Base-by-base conservation (phyloP, 1,140 invertebrate genomes). In the Planococcus citri region DNA sequence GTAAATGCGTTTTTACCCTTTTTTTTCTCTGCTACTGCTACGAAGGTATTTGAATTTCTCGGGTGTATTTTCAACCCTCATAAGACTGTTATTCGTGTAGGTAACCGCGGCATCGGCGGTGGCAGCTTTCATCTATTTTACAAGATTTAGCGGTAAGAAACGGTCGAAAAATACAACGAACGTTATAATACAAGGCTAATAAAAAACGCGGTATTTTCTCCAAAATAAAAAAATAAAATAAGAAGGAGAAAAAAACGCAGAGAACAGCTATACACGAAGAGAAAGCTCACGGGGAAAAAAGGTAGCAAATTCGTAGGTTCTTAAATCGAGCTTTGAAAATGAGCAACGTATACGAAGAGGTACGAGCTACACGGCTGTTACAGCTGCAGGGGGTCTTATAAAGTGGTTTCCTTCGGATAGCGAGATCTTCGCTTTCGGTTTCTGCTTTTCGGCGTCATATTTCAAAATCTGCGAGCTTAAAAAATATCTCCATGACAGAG, bases 401-500 rank as follows among this genome's bases (percentile, higher is more conserved):
- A 64, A 64, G 60, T 64, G 60, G 60, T 64, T 64, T 64, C 60
- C 24, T 64, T 64, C 25, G 60, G 60, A 64, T 64, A 64, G 60
- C 60, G 25, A 64, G 60, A 64, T 64, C 60, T 64, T 64, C 60
- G 60, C 60, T 64, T 64, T 64, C 60, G 60, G 60, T 64, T 64
- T 64, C 60, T 64, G 60, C 60, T 64, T 25, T 21, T 64, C 60
- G 60, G 60, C 60, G 60, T 64, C 60, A 64, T 64, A 64, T 64
- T 64, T 64, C 60, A 64, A 64, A 64, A 64, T 64, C 60, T 64
- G 60, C 60, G 60, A 64, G 60, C 60, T 64, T 64, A 64, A 64
- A 64, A 64, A 64, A 64, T 64, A 64, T 64, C 60, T 64, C 60
- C 60, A 64, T 64, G 60, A 64, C 60, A 64, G 60, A 64, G 60